Percentiles rank a stretch among this genome's conserved stretches.
These are phyloP conservation scores for Gymnothorax reevesii DNA, from an alignment of 2,797 vertebrate species.

Conservation along the genomic window DNA sequence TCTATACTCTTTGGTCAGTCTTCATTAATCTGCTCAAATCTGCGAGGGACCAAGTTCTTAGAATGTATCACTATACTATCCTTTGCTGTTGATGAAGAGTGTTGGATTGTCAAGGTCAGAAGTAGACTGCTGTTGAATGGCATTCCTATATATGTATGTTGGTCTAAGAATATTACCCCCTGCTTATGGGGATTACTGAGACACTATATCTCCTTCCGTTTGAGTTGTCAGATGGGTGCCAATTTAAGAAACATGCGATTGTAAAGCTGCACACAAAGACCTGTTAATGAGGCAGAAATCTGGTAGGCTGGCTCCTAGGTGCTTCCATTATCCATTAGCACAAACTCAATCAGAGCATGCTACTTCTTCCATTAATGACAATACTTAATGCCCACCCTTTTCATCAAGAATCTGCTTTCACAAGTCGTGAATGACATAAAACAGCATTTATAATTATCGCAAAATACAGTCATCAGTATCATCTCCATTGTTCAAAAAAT, in stretches of 20 bases:
- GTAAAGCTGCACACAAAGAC: constrained; percentile 5
- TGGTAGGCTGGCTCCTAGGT: not conserved
- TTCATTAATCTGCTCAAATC: not conserved
- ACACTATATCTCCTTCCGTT: not conserved
- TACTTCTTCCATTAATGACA: not conserved
- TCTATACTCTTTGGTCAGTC: not conserved
- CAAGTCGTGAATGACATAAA: too few species aligned
- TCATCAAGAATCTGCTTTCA: too few species aligned
- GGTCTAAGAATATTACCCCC: constrained; percentile 20
- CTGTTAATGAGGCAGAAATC: constrained; percentile 14
- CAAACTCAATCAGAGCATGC: not conserved
- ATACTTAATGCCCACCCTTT: not conserved
- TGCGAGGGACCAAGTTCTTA: not conserved
- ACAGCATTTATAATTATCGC: too few species aligned
- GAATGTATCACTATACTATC: not conserved
- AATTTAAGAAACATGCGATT: constrained; percentile 17
- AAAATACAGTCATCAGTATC: too few species aligned
- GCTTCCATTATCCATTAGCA: constrained; percentile 1
- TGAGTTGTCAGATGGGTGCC: not conserved
- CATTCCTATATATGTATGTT: not conserved
- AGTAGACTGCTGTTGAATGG: not conserved
- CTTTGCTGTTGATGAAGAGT: not conserved
- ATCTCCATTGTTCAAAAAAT: too few species aligned
- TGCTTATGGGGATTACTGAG: not conserved
- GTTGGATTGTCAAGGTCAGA: constrained; percentile 20